Conservation (phyloP, 2,797 vertebrate species). For the Leptoclinus maculatus region DNA sequence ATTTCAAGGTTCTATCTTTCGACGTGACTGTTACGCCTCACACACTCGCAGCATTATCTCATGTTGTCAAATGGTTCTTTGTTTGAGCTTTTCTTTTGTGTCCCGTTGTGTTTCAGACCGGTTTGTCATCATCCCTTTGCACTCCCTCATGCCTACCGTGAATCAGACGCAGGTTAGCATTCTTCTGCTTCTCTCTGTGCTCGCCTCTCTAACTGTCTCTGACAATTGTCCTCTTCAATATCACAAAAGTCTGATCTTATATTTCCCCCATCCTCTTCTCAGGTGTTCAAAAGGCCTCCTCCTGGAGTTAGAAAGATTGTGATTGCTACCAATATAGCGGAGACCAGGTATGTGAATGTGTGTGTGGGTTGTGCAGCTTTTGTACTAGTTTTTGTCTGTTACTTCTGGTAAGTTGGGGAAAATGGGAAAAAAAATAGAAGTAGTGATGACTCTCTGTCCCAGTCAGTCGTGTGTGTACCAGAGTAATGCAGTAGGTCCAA, state of each 20-base stretch:
- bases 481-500: not conserved
- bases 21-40: not conserved
- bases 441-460: not conserved
- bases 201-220: not conserved
- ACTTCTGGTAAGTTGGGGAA: not conserved
- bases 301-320: slow-evolving; percentile 97
- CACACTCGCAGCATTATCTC: not conserved
- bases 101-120: slow-evolving; percentile 87
- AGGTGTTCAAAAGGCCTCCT: slow-evolving; percentile 98
- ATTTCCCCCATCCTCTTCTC: slow-evolving; percentile 55
- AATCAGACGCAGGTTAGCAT: slow-evolving; percentile 95
- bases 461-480: not conserved
- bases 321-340: slow-evolving; percentile 98
- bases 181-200: slow-evolving; percentile 13
- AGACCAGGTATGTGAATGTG: slow-evolving; percentile 89
- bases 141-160: slow-evolving; percentile 98
- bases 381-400: slow-evolving; percentile 1
- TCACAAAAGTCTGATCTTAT: slow-evolving; percentile 45
- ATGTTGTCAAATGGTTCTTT: slow-evolving; percentile 10
- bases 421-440: not conserved
- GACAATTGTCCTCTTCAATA: slow-evolving; percentile 2
- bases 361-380: not conserved
- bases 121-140: slow-evolving; percentile 96
- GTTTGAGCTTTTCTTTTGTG: slow-evolving; percentile 44
- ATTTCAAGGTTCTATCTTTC: slow-evolving; percentile 4